phyloP scores from a whole-genome alignment of 2,113 vertebrate species.

The Paradisaea rubra region DNA sequence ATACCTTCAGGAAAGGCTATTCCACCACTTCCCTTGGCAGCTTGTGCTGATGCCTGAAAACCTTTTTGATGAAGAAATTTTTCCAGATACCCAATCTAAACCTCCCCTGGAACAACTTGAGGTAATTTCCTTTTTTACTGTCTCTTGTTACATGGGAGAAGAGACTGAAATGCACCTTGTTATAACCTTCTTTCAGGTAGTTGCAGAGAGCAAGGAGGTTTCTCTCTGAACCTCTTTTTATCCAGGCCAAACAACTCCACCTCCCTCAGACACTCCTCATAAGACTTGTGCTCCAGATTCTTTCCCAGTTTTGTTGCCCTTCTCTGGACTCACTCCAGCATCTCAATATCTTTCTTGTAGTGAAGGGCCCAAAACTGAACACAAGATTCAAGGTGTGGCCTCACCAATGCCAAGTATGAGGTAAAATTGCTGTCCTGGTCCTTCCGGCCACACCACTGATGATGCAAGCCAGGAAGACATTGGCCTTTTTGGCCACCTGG shows the following conservation, averaged over 20 bases:
- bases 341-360: background rate
- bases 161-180: background rate
- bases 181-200: background rate
- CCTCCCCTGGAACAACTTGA: background rate
- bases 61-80: background rate
- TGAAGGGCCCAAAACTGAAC: background rate
- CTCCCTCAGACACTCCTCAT: background rate
- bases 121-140: background rate
- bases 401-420: too few relatives aligned
- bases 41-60: background rate
- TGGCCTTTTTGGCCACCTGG: background rate
- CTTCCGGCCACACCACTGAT: background rate
- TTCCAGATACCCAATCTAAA: background rate
- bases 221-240: background rate
- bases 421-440: background rate
- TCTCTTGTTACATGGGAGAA: background rate
- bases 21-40: background rate
- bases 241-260: background rate
- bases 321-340: background rate
- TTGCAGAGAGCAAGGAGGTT: background rate
- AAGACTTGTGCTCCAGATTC: background rate
- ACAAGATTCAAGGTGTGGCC: fast-evolving
- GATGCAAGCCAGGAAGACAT: background rate
- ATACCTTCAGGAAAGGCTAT: background rate
- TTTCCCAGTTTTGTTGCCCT: background rate